Evolutionary conservation across 2,888 invertebrate species (phyloP).

Genomic region (Synergus laeviventris): DNA sequence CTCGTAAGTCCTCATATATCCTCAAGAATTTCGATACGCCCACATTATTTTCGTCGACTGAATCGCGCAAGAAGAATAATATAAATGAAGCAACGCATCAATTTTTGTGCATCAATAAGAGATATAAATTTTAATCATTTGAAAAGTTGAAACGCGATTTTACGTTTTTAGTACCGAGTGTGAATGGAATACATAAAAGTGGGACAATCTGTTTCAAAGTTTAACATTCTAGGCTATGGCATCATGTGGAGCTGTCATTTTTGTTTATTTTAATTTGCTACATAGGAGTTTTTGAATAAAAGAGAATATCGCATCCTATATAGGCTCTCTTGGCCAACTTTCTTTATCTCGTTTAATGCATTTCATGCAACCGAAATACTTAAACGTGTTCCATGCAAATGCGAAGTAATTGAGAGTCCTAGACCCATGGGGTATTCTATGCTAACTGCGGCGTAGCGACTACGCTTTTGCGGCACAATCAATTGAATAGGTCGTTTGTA

Average conservation of each 20-base stretch:
- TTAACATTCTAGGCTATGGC: conserved; percentile 21
- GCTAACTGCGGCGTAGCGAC: not conserved
- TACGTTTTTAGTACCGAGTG: not conserved
- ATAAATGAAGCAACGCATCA: not conserved
- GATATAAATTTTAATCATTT: conserved; percentile 28
- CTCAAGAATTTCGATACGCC: not conserved
- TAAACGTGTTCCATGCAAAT: conserved; percentile 35
- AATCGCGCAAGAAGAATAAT: not conserved
- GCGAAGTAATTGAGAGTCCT: conserved; percentile 29
- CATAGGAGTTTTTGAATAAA: not conserved
- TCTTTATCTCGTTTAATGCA: conserved; percentile 22
- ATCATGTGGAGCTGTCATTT: conserved; percentile 23
- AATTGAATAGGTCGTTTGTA: conserved; percentile 35
- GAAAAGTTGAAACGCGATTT: not conserved
- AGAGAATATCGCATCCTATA: not conserved
- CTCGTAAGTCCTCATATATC: not conserved
- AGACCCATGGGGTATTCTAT: conserved; percentile 6
- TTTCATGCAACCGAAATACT: conserved; percentile 31
- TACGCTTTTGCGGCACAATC: conserved; percentile 25
- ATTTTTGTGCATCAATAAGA: not conserved
- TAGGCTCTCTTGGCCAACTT: conserved; percentile 25
- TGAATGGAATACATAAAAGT: conserved; percentile 5
- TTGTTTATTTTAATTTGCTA: conserved; percentile 20
- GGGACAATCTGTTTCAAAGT: not conserved
- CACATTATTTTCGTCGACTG: not conserved